Evolutionary conservation across 2,888 invertebrate genomes (phyloP), one percentile per base, ranked within the genome.

Genomic region (Trissolcus brochymenae): DNA sequence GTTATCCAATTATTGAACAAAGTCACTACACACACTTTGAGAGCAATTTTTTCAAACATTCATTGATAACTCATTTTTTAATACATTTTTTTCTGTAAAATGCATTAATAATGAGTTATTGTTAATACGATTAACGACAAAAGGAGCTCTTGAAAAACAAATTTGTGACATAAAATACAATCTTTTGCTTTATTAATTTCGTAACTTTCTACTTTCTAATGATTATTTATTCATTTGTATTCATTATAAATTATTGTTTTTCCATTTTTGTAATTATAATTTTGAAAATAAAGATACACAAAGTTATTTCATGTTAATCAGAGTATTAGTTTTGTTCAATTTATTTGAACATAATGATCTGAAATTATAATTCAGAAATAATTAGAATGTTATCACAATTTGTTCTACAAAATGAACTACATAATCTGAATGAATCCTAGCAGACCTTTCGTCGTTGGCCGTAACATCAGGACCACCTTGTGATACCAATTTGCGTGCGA

Each of bases 381-480:
- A 35, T 35, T 35, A 35, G 35, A 35, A 35, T 35, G 35, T 35
- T 35, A 35, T 35, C 35, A 35, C 4, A 25, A 25, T 4, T 25
- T 25, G 25, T 25, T 25, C 3, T 4, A 35, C 35, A 35, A 9
- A 9, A 35, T 35, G 35, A 35, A 11, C 11, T 35, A 46, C 46
- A 51, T 4, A 51, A 51, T 17, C 4, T 19, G 14, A 4, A 46
- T 16, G 3, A 16, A 46, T 46, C 46, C 57, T 41, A 66, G 67
- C 76, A 76, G 70, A 73, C 79, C 79, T 79, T 79, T 79, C 79
- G 79, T 79, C 79, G 79, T 76, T 72, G 61, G 67, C 74, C 78
- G 61, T 78, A 66, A 55, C 35, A 61, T 72, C 57, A 7, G 14
- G 59, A 65, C 46, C 35, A 65, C 56, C 59, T 57, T 72, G 65